phyloP scores from a whole-genome alignment of 2,888 invertebrate species.

The Tenthredo amoena region DNA sequence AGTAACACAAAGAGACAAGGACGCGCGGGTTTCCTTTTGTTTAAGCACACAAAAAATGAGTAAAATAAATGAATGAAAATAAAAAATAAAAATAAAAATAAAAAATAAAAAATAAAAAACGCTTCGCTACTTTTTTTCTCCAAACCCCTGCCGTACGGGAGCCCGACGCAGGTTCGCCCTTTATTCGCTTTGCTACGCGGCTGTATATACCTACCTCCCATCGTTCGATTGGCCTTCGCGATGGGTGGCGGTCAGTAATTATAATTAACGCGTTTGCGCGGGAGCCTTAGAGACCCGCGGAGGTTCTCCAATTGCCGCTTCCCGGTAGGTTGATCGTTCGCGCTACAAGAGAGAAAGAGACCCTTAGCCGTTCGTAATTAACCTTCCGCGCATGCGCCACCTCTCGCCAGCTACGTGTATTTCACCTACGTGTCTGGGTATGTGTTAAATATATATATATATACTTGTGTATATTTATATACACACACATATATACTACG shows the following conservation, averaged over 20 bases:
- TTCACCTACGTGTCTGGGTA: not conserved
- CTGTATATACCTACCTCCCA: not conserved
- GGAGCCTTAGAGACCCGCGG: not conserved
- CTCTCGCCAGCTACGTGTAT: constrained; percentile 61
- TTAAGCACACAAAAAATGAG: too few relatives aligned
- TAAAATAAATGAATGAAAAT: too few relatives aligned
- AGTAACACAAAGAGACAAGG: too few relatives aligned
- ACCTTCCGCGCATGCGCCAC: constrained; percentile 70
- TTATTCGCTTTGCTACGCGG: not conserved
- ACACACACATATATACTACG: not conserved
- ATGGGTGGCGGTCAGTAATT: constrained; percentile 72
- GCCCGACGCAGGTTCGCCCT: not conserved
- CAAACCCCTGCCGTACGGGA: not conserved
- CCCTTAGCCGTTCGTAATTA: constrained; percentile 46
- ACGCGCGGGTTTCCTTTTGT: too few relatives aligned
- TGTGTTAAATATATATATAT: not conserved
- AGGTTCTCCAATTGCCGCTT: constrained; percentile 48
- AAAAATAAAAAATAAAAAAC: too few relatives aligned
- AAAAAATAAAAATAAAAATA: not conserved
- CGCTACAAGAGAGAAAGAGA: not conserved
- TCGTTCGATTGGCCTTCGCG: constrained; percentile 50
- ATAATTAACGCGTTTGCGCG: constrained; percentile 67
- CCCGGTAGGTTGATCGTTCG: not conserved
- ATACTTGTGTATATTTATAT: not conserved
- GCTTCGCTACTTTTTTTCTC: not conserved